Evolutionary conservation across 2,113 vertebrate species (phyloP).

Genomic region (Toxostoma redivivum): DNA sequence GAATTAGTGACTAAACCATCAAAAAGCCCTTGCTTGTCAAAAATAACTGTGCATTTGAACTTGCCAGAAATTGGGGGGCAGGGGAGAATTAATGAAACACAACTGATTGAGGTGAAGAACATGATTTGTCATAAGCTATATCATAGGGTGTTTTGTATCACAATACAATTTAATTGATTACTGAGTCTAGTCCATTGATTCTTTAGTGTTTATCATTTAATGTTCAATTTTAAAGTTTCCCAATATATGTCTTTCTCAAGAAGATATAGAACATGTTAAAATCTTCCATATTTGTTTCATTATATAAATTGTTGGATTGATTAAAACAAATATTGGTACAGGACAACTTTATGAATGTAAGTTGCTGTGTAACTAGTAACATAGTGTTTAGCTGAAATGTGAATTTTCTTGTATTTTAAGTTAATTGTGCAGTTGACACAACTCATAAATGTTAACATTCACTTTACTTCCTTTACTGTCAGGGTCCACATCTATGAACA

Average conservation of each 20-base stretch:
- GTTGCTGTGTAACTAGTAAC: constrained; percentile 27
- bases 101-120: not conserved
- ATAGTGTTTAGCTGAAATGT: constrained; percentile 41
- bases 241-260: not conserved
- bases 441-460: constrained; percentile 58
- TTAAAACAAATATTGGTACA: not conserved
- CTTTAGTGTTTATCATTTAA: not conserved
- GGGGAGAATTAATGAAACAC: not conserved
- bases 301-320: not conserved
- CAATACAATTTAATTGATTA: constrained; percentile 1
- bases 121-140: not conserved
- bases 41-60: not conserved
- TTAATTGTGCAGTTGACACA: not conserved
- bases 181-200: not conserved
- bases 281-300: not conserved
- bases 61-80: not conserved
- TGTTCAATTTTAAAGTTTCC: not conserved
- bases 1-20: not conserved
- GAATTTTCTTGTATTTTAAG: constrained; percentile 21
- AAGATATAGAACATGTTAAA: not conserved
- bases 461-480: constrained; percentile 34
- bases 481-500: constrained; percentile 44
- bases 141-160: not conserved
- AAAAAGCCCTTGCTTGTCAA: constrained; percentile 18
- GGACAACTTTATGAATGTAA: constrained; percentile 7